phyloP scores from a whole-genome alignment of 2,113 vertebrate species.

The Orcinus orca region DNA sequence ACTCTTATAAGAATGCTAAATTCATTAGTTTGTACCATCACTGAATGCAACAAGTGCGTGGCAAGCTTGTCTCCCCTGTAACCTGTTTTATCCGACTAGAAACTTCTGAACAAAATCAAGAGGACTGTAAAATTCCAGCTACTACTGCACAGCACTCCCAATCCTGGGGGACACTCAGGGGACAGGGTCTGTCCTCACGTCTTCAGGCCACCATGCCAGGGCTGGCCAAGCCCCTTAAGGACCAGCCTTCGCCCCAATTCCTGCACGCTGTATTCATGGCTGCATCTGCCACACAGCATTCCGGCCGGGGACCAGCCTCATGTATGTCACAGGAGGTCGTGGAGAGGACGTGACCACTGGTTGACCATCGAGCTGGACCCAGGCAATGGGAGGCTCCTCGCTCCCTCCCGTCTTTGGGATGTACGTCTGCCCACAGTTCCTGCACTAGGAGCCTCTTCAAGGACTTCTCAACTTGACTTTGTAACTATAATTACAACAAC shows the following conservation, averaged over 20 bases:
- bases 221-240: no score
- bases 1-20: not conserved
- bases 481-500: no score
- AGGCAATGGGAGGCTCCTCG: not conserved
- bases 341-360: no score
- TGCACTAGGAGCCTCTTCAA: not conserved
- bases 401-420: not conserved
- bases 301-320: not conserved
- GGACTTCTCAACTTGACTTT: not conserved
- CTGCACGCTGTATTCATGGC: no score
- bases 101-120: not conserved
- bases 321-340: no score
- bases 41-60: no score
- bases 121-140: not conserved
- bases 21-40: not conserved
- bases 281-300: not conserved
- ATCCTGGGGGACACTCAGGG: not conserved
- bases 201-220: accelerated
- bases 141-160: not conserved
- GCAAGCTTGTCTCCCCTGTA: accelerated
- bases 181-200: no score
- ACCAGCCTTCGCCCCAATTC: no score
- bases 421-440: not conserved
- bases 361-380: not conserved
- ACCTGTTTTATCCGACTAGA: not conserved